Evolutionary conservation across 2,113 vertebrate species (phyloP).

Genomic region (Chaetodon trifascialis): DNA sequence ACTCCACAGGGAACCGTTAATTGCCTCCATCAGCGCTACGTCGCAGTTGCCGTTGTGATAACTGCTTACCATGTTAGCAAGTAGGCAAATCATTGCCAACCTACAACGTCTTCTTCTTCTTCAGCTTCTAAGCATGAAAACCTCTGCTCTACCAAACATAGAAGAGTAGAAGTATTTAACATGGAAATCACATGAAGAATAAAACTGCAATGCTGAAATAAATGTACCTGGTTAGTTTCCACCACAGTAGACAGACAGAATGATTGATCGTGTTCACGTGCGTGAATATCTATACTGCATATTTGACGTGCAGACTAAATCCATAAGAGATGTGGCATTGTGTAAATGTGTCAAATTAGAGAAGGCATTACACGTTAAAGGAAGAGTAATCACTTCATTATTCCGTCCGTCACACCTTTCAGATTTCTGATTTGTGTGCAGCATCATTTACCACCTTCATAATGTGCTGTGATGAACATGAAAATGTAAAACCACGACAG

Average conservation of each 20-base stretch:
- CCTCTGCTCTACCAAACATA: too few relatives aligned
- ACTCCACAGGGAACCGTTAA: not conserved
- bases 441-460: slow-evolving; percentile 37
- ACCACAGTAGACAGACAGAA: not conserved
- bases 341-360: slow-evolving; percentile 46
- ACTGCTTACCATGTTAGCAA: not conserved
- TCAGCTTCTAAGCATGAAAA: too few relatives aligned
- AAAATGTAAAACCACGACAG: slow-evolving; percentile 57
- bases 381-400: slow-evolving; percentile 64
- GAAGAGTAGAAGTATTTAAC: too few relatives aligned
- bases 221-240: not conserved
- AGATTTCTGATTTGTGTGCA: slow-evolving; percentile 51
- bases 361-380: slow-evolving; percentile 20
- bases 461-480: slow-evolving; percentile 57
- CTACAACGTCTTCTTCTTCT: not conserved
- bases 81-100: not conserved
- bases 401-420: slow-evolving; percentile 50
- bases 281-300: not conserved
- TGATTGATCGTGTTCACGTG: not conserved
- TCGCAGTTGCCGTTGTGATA: not conserved
- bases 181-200: too few relatives aligned
- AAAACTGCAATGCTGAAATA: not conserved
- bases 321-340: slow-evolving; percentile 7
- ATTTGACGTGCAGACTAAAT: not conserved
- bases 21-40: not conserved